Evolutionary conservation across 2,113 vertebrate species (phyloP).

Genomic region (Murina feae): DNA sequence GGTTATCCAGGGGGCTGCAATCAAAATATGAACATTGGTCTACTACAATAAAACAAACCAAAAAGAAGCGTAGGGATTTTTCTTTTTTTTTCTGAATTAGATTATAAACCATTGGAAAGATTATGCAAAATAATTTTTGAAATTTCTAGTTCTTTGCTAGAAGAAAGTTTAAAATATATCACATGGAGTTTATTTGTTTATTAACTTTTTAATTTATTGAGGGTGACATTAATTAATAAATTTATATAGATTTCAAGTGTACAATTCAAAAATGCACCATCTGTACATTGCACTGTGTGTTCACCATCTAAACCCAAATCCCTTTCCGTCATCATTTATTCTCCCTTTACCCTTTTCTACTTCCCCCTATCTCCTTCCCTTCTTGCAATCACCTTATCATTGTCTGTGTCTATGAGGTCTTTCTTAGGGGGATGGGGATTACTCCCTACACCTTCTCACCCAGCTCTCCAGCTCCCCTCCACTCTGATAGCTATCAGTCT

Average conservation of each 20-base stretch:
- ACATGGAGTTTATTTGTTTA: not conserved
- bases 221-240: not conserved
- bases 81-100: not conserved
- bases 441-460: not conserved
- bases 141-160: not conserved
- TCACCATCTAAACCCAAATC: not conserved
- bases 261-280: not conserved
- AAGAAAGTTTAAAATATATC: not conserved
- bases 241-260: not conserved
- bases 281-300: not conserved
- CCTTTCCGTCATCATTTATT: not conserved
- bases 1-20: not conserved
- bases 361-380: not conserved
- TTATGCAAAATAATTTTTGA: not conserved
- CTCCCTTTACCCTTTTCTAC: not conserved
- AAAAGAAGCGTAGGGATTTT: not conserved
- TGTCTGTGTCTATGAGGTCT: not conserved
- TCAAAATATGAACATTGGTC: not conserved
- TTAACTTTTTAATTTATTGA: not conserved
- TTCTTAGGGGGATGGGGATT: not conserved
- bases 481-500: not conserved
- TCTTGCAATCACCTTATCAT: not conserved
- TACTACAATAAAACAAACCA: not conserved
- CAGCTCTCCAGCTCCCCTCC: not conserved
- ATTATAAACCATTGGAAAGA: not conserved